Percentiles rank a stretch among this genome's conserved stretches.
These are phyloP conservation scores for Matsumyia berberina DNA, from an alignment of 2,888 invertebrate genomes.

Conservation along the genomic window DNA sequence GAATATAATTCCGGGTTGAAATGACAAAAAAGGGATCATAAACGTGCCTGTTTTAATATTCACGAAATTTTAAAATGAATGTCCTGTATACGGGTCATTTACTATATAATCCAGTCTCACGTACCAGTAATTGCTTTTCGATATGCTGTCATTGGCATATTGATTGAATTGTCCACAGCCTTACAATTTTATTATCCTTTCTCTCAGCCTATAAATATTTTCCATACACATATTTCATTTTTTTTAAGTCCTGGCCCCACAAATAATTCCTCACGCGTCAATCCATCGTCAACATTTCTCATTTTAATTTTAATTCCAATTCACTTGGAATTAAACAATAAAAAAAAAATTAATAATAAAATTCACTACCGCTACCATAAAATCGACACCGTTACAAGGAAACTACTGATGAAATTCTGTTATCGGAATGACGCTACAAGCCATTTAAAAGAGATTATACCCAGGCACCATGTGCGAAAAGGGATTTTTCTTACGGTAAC, in stretches of 20 bases:
- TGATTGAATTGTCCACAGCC: constrained; percentile 37
- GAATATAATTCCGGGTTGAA: too few species aligned
- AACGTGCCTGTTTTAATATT: constrained; percentile 6
- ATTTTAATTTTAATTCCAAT: constrained; percentile 26
- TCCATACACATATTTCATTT: constrained; percentile 4
- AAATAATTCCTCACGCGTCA: constrained; percentile 19
- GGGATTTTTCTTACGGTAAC: constrained; percentile 23
- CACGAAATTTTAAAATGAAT: constrained; percentile 18
- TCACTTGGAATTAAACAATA: constrained; percentile 8
- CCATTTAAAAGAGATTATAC: constrained; percentile 34
- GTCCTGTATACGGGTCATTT: background rate
- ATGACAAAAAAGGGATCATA: background rate
- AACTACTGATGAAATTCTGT: background rate
- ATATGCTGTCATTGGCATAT: constrained; percentile 48
- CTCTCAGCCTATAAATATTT: constrained; percentile 14
- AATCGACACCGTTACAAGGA: background rate
- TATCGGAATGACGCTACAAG: constrained; percentile 1
- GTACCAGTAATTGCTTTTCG: constrained; percentile 50
- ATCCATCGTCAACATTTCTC: background rate
- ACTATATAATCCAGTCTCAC: constrained; percentile 14
- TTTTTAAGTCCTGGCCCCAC: background rate
- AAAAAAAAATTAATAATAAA: background rate
- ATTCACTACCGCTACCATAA: background rate
- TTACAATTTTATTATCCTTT: constrained; percentile 31
- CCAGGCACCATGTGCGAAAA: constrained; percentile 20